Evolutionary conservation across 2,113 vertebrate genomes (phyloP), one percentile per base, ranked within the genome.

Genomic region (Lipotes vexillifer): DNA sequence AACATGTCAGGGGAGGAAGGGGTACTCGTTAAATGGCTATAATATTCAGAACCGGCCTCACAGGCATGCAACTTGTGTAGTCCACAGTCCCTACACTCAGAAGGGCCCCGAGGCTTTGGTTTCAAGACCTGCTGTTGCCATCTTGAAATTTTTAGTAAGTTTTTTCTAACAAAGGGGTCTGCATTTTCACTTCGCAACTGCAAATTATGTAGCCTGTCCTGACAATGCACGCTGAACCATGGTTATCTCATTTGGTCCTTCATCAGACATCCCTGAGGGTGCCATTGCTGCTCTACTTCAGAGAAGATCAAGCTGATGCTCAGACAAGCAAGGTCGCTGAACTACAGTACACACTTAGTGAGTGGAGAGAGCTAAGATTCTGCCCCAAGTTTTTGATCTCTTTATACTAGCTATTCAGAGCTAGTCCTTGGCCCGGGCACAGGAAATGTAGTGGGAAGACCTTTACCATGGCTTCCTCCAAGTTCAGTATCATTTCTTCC

Each of bases 21-120:
- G 29, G 49, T 59, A 65, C n/a, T 82, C 29, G n/a, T 29, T 49
- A 72, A 90, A 41, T 36, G 72, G 1, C 10, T 21, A 46, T 44
- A 36, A 36, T 61, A 31, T 88, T 61, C 25, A 52, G n/a, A 38
- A 27, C 7, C 2, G 0, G 14, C n/a, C 9, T 69, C 1, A 1
- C 4, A 14, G 5, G 1, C 5, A 4, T 18, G 17, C 6, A 9
- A 10, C 3, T 18, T 10, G 29, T 52, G 3, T 7, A 36, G 21
- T 21, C 31, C 41, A 52, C 5, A 65, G 49, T 17, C 1, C 10
- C 12, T 17, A 44, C 1, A 9, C 38, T 49, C 61, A 83, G 29
- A 61, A 80, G 65, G 21, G 15, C 14, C 66, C 36, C 23, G 12
- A 29, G 4, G 11, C 27, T 69, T 92, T 49, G n/a, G 25, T 25